Conservation (phyloP, 2,797 vertebrate genomes). For the Carduelis carduelis region DNA sequence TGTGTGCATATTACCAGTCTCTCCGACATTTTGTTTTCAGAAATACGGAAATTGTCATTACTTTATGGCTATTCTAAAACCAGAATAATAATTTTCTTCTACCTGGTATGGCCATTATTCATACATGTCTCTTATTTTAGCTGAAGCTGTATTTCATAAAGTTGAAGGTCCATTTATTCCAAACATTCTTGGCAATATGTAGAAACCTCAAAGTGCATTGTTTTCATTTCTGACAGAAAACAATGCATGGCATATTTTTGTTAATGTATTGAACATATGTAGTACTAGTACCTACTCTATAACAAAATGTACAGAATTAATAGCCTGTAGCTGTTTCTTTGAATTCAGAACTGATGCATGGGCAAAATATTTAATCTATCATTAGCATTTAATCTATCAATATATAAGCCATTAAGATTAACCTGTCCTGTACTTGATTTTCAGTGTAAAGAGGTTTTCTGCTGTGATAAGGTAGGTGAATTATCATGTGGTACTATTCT, state of each 20-base stretch:
- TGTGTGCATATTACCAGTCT: background rate
- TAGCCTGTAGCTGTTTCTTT: background rate
- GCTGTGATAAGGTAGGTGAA: background rate
- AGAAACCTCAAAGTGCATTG: background rate
- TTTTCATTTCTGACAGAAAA: constrained; percentile 43
- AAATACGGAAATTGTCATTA: background rate
- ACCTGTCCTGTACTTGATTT: background rate
- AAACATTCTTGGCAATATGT: background rate
- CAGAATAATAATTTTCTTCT: background rate
- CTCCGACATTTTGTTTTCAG: background rate
- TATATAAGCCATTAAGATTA: constrained; percentile 22
- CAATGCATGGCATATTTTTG: background rate
- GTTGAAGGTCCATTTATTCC: background rate
- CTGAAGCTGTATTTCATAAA: background rate
- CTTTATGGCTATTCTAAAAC: background rate
- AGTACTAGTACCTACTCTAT: background rate
- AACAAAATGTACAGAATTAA: constrained; percentile 5
- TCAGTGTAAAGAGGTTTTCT: constrained; percentile 9
- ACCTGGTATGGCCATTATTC: background rate
- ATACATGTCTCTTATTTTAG: background rate
- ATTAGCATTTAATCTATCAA: constrained; percentile 14
- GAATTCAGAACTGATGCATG: constrained; percentile 1
- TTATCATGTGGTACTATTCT: background rate
- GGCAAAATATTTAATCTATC: background rate
- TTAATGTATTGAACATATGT: background rate